Evolutionary conservation across 2,113 vertebrate species (phyloP).

Genomic region (Dasypus novemcinctus): DNA sequence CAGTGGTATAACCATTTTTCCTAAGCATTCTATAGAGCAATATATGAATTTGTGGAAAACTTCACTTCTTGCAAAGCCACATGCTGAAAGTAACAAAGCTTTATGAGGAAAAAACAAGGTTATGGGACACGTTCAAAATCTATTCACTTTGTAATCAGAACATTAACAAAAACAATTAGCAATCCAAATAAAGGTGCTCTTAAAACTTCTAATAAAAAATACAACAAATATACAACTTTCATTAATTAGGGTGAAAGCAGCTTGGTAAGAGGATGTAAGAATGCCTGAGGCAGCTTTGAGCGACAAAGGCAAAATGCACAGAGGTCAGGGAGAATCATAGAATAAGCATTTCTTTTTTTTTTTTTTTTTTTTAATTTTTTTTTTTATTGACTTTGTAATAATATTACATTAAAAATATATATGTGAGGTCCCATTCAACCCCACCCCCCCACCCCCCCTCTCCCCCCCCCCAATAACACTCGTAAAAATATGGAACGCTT

Average conservation of each 20-base stretch:
- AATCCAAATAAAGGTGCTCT: not conserved
- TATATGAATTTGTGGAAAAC: not conserved
- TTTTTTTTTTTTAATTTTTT: too few species aligned
- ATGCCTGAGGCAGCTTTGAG: not conserved
- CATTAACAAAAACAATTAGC: slow-evolving; percentile 6
- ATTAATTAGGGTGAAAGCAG: not conserved
- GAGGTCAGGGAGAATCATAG: too few species aligned
- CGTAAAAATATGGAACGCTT: too few species aligned
- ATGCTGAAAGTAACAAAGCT: not conserved
- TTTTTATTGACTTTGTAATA: too few species aligned
- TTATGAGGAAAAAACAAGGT: not conserved
- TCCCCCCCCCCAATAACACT: too few species aligned
- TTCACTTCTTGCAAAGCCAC: not conserved
- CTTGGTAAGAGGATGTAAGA: not conserved
- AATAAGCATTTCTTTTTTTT: not conserved
- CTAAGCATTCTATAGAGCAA: not conserved
- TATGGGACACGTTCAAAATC: not conserved
- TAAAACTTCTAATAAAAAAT: not conserved
- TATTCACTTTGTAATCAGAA: not conserved
- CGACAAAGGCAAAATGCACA: not conserved
- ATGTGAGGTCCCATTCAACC: too few species aligned
- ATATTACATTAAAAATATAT: too few species aligned
- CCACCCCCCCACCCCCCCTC: too few species aligned
- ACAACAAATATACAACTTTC: not conserved
- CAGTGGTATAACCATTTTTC: not conserved